Evolutionary conservation across 1,140 invertebrate species (phyloP).

Genomic region (Drosophila grimshawi): DNA sequence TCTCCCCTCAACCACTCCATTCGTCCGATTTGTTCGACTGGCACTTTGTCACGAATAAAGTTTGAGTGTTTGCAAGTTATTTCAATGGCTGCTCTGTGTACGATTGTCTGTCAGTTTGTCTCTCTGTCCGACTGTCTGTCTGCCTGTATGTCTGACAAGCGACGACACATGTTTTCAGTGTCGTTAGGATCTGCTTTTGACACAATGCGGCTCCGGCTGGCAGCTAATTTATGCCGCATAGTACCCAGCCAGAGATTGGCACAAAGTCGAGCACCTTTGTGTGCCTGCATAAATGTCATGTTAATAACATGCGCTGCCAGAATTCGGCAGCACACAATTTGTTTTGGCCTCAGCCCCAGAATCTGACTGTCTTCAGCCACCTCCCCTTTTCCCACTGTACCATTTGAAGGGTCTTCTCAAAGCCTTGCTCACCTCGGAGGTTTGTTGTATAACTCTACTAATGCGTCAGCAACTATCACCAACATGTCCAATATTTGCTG

Average conservation of each 20-base stretch:
- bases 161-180: slow-evolving; percentile 50
- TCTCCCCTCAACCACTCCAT: slow-evolving; percentile 3
- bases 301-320: slow-evolving; percentile 56
- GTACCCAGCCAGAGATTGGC: slow-evolving; percentile 27
- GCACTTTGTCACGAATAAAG: slow-evolving; percentile 51
- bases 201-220: slow-evolving; percentile 46
- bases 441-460: not conserved
- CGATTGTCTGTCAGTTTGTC: slow-evolving; percentile 46
- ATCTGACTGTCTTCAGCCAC: not conserved
- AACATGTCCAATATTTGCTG: slow-evolving; percentile 57
- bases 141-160: slow-evolving; percentile 51
- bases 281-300: slow-evolving; percentile 68
- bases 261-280: slow-evolving; percentile 50
- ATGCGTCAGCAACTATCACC: slow-evolving; percentile 2
- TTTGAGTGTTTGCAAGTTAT: slow-evolving; percentile 68
- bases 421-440: too few species aligned
- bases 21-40: slow-evolving; percentile 12
- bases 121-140: slow-evolving; percentile 32
- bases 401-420: not conserved
- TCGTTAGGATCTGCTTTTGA: slow-evolving; percentile 50
- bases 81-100: slow-evolving; percentile 52
- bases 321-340: slow-evolving; percentile 25
- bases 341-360: not conserved
- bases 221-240: slow-evolving; percentile 72
- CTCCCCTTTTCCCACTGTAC: not conserved